These are phyloP conservation scores for Tretioscincus oriximinensis DNA, from an alignment of 2,113 vertebrate genomes.

Conservation along the genomic window DNA sequence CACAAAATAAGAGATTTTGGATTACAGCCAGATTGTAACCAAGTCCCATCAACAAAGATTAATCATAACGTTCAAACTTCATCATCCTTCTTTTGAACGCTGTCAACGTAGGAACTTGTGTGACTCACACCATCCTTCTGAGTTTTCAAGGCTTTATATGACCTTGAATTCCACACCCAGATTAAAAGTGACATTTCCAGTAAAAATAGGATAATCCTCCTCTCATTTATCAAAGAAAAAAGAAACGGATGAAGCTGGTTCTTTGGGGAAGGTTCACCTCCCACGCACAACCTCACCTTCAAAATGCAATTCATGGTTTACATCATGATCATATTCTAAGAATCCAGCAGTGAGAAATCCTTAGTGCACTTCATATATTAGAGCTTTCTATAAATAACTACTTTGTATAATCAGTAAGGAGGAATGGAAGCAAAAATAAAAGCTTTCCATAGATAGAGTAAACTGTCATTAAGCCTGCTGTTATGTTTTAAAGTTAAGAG, in stretches of 20 bases:
- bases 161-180: slow-evolving; percentile 32
- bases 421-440: slow-evolving; percentile 38
- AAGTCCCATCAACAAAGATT: slow-evolving; percentile 29
- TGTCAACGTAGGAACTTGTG: not conserved
- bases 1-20: not conserved
- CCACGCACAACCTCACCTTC: not conserved
- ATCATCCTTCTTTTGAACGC: slow-evolving; percentile 14
- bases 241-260: not conserved
- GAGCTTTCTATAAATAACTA: slow-evolving; percentile 38
- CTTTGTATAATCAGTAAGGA: slow-evolving; percentile 31
- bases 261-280: not conserved
- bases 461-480: slow-evolving; percentile 21
- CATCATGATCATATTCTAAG: slow-evolving; percentile 26
- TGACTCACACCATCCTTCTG: not conserved
- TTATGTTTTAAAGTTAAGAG: slow-evolving; percentile 48
- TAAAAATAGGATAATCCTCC: slow-evolving; percentile 38
- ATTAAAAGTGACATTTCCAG: slow-evolving; percentile 49
- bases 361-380: not conserved
- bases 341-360: slow-evolving; percentile 22
- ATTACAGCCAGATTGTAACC: slow-evolving; percentile 4
- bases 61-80: not conserved
- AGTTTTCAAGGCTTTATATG: slow-evolving; percentile 20
- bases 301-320: slow-evolving; percentile 5
- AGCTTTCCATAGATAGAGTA: slow-evolving; percentile 43
- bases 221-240: slow-evolving; percentile 39